phyloP scores from a whole-genome alignment of 2,888 invertebrate species.

The Adelognathus sp. region DNA sequence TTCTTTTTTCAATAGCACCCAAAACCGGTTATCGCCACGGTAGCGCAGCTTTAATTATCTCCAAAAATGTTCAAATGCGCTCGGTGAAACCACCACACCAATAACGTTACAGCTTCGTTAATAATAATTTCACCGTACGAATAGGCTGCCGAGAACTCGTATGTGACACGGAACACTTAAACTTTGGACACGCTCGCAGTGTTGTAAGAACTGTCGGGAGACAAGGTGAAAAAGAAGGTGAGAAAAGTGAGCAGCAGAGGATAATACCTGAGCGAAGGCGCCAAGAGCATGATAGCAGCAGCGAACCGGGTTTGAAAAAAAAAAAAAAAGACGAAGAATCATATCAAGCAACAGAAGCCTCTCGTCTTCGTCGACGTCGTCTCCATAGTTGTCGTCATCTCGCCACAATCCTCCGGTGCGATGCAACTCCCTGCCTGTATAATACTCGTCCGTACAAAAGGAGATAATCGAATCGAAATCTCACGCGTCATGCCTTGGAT shows the following conservation, averaged over 20 bases:
- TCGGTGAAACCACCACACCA: neutral
- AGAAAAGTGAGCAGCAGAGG: neutral
- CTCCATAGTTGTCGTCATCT: conserved; percentile 31
- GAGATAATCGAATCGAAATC: conserved; percentile 69
- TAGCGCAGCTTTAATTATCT: conserved; percentile 4
- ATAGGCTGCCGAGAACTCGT: neutral
- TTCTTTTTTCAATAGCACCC: neutral
- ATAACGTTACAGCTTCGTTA: neutral
- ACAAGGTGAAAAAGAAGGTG: neutral
- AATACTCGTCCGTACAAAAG: conserved; percentile 57
- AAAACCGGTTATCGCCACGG: neutral
- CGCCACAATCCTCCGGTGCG: conserved; percentile 19
- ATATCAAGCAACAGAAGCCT: conserved; percentile 25
- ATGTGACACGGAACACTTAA: conserved; percentile 23
- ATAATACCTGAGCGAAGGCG: conserved; percentile 46
- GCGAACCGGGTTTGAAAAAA: neutral
- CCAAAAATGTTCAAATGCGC: neutral
- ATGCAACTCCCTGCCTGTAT: conserved; percentile 32
- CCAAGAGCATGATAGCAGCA: conserved; percentile 40
- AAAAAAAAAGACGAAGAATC: conserved; percentile 5
- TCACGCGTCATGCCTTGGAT: conserved; percentile 77
- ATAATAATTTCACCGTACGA: conserved; percentile 28
- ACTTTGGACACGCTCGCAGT: conserved; percentile 40
- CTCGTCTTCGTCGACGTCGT: conserved; percentile 12
- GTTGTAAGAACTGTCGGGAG: conserved; percentile 6